Percentiles rank a stretch among this genome's conserved stretches.
Conservation (phyloP, 2,113 vertebrate species). For the Cranoglanis bouderius region DNA sequence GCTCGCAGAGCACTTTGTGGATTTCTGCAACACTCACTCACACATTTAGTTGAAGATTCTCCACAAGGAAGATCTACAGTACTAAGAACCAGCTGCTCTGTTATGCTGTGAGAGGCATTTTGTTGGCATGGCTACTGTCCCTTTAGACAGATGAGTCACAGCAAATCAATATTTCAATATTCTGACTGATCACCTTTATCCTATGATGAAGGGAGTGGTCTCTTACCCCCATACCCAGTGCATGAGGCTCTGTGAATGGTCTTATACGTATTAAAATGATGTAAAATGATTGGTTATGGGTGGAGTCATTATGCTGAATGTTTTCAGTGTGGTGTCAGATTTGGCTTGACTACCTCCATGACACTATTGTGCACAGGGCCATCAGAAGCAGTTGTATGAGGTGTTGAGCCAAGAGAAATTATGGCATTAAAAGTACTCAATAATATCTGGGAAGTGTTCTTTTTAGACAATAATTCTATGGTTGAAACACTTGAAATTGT, state of each 20-base stretch:
- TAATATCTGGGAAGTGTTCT: neutral
- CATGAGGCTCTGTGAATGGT: neutral
- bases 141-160: no score
- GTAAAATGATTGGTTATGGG: neutral
- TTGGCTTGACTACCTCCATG: neutral
- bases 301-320: neutral
- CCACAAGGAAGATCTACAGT: no score
- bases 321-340: neutral
- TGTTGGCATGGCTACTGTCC: no score
- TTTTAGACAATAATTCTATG: neutral
- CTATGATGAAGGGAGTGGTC: neutral
- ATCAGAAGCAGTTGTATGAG: neutral
- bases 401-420: neutral
- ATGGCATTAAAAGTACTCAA: neutral
- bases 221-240: neutral
- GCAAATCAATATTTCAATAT: neutral
- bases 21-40: no score
- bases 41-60: no score
- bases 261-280: neutral
- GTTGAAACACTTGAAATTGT: neutral
- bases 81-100: no score
- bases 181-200: neutral
- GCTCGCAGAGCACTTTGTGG: no score
- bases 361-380: neutral
- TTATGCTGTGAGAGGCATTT: no score